Evolutionary conservation across 2,888 invertebrate species (phyloP).

Genomic region (Parapristionchus giblindavisi): DNA sequence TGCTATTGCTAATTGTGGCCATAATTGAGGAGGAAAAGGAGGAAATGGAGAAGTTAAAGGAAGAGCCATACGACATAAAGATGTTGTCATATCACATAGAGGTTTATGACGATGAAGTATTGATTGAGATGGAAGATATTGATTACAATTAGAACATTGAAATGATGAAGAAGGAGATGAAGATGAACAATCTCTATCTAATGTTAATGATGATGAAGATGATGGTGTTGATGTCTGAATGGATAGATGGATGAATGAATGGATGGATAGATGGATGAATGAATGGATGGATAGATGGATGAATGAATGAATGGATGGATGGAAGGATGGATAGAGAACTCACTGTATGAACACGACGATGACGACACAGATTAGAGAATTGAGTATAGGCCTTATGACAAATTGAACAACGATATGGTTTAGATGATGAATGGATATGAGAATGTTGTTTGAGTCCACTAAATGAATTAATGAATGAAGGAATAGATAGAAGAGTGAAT

Average conservation of each 20-base stretch:
- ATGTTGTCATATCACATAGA: constrained; percentile 28
- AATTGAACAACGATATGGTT: constrained; percentile 84
- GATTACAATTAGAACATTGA: constrained; percentile 45
- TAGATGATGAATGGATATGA: constrained; percentile 92
- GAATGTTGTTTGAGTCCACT: constrained; percentile 98
- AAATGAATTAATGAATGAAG: constrained; percentile 41
- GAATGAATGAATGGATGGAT: too few species aligned
- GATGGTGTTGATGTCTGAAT: constrained; percentile 29
- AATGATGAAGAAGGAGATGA: constrained; percentile 2
- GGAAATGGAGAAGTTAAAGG: too few species aligned
- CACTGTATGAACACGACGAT: constrained; percentile 96
- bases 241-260: too few species aligned
- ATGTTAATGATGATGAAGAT: not conserved
- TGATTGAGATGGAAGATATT: constrained; percentile 16
- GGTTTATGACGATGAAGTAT: constrained; percentile 6
- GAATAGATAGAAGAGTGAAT: not conserved
- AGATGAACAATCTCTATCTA: not conserved
- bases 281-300: too few species aligned
- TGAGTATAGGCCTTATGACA: constrained; percentile 98
- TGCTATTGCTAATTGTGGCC: constrained; percentile 26
- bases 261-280: too few species aligned
- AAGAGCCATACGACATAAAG: constrained; percentile 31
- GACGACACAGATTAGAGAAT: constrained; percentile 98
- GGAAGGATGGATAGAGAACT: too few species aligned
- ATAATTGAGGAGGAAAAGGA: constrained; percentile 23